These are phyloP conservation scores for Podarcis muralis DNA, from an alignment of 2,113 vertebrate genomes.

Conservation along the genomic window DNA sequence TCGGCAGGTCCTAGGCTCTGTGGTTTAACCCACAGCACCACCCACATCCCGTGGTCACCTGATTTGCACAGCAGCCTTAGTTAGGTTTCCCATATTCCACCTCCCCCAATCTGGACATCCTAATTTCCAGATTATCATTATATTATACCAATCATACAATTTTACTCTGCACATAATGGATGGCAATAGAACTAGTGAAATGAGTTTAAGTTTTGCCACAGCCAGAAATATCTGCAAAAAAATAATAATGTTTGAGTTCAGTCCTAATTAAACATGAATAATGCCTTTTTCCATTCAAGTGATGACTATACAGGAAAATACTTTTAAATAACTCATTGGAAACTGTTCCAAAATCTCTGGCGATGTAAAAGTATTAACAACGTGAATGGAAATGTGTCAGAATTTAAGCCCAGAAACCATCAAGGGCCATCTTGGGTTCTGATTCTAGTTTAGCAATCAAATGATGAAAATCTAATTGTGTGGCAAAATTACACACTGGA, in stretches of 20 bases:
- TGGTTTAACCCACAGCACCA: too few species aligned
- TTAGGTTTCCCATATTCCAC: neutral
- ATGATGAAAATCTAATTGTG: constrained; percentile 74
- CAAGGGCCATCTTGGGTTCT: constrained; percentile 47
- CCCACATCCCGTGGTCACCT: neutral
- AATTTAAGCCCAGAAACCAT: constrained; percentile 32
- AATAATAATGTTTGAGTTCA: too few species aligned
- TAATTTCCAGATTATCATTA: neutral
- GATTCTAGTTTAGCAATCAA: constrained; percentile 69
- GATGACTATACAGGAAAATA: neutral
- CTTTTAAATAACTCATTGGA: neutral
- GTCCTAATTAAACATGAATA: too few species aligned
- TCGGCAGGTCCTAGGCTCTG: too few species aligned
- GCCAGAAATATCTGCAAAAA: neutral
- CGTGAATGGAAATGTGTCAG: constrained; percentile 20
- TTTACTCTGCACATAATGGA: neutral
- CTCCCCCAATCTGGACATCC: neutral
- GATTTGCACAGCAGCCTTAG: neutral
- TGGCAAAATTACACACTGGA: constrained; percentile 72
- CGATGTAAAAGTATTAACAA: too few species aligned
- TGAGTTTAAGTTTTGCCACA: neutral
- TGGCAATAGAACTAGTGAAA: too few species aligned
- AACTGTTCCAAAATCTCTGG: constrained; percentile 25
- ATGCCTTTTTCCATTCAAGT: too few species aligned
- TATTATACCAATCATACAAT: neutral